Evolutionary conservation across 2,888 invertebrate genomes (phyloP).

Genomic region (Phyllotreta cruciferae): DNA sequence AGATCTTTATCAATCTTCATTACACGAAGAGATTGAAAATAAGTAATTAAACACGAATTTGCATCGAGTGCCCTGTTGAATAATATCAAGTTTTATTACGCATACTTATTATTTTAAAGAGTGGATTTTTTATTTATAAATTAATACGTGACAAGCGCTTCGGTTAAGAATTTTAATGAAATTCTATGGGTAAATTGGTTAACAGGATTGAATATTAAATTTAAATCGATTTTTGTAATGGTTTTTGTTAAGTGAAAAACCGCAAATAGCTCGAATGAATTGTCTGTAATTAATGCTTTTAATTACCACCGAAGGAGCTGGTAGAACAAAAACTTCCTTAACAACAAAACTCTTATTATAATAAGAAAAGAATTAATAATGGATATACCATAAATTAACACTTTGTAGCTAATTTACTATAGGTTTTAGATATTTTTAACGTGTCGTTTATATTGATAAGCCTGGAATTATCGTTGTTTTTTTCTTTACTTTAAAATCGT

Average conservation of each 20-base stretch:
- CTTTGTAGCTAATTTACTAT: too few relatives aligned
- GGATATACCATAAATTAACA: too few relatives aligned
- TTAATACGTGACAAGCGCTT: constrained; percentile 15
- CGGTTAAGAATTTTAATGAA: constrained; percentile 20
- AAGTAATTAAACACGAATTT: constrained; percentile 29
- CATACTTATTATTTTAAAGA: constrained; percentile 18
- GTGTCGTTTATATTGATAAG: too few relatives aligned
- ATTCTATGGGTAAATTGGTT: constrained; percentile 3
- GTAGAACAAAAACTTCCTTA: too few relatives aligned
- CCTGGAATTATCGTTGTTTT: too few relatives aligned
- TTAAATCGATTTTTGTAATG: constrained; percentile 10
- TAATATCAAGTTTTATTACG: constrained; percentile 21
- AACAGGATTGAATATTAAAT: constrained; percentile 8
- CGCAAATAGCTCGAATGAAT: too few relatives aligned
- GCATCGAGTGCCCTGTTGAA: constrained; percentile 20
- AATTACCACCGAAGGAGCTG: background rate
- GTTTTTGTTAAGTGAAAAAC: background rate
- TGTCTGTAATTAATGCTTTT: background rate
- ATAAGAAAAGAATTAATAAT: too few relatives aligned
- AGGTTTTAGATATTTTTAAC: too few relatives aligned
- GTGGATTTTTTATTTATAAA: constrained; percentile 14
- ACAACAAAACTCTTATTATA: too few relatives aligned
- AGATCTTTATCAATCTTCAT: constrained; percentile 41
- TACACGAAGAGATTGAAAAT: constrained; percentile 33
- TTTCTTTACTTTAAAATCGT: too few relatives aligned